phyloP scores from a whole-genome alignment of 92 coral and sea anemone species.

The Diadumene lineata region DNA sequence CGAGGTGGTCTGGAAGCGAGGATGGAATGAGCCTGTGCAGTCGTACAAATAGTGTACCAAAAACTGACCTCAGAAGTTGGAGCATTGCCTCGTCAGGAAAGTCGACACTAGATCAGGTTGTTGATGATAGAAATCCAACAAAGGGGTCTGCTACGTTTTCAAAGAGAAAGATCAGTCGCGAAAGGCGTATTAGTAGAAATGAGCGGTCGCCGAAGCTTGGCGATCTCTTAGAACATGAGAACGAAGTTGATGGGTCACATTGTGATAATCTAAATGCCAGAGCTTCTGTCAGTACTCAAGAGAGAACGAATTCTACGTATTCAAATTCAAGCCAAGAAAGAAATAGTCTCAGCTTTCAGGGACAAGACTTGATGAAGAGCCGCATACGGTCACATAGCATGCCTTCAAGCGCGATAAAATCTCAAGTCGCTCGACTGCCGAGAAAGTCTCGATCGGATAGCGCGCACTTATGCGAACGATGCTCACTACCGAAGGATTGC shows the following conservation, averaged over 20 bases:
- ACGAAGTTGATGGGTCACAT: conserved; percentile 34
- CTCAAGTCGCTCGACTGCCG: conserved; percentile 15
- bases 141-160: conserved; percentile 5
- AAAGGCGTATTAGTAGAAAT: conserved; percentile 56
- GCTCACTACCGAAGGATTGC: conserved; percentile 57
- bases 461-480: conserved; percentile 43
- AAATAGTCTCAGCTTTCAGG: not conserved
- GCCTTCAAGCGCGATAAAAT: conserved; percentile 48
- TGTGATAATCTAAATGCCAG: not conserved
- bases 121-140: conserved; percentile 24
- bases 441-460: conserved; percentile 54
- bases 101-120: conserved; percentile 35
- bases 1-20: conserved; percentile 24
- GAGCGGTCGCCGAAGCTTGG: conserved; percentile 68
- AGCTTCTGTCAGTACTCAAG: not conserved
- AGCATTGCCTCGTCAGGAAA: conserved; percentile 51
- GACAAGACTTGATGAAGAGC: conserved; percentile 8
- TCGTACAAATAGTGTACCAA: conserved; percentile 22
- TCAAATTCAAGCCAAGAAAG: not conserved
- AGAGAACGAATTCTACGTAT: not conserved
- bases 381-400: conserved; percentile 68
- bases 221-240: conserved; percentile 73
- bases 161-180: conserved; percentile 43
- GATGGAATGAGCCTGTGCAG: conserved; percentile 35
- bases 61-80: conserved; percentile 23